Evolutionary conservation across 2,888 invertebrate genomes (phyloP), one percentile per base, ranked within the genome.

Genomic region (Thereva unica): DNA sequence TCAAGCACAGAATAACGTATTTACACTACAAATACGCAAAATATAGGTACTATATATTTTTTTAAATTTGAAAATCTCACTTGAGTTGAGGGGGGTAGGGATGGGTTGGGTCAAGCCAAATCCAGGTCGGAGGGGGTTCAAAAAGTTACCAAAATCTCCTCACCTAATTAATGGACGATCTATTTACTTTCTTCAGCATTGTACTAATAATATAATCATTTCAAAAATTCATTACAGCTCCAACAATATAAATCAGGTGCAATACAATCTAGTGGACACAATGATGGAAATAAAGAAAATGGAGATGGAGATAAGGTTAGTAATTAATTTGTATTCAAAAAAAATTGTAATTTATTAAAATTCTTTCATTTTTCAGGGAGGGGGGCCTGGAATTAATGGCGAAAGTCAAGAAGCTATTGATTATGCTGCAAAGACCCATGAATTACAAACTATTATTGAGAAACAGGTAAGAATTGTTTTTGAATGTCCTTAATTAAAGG

Each of bases 381-480:
- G 73, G 37, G 76, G 73, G 38, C 72, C 73, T 52, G 73, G 75
- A 12, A 71, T 80, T 66, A 81, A 81, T 72, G 81, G 81, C 47
- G 81, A 81, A 70, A 74, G 76, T 47, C 76, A 73, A 70, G 80
- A 81, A 34, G 70, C 72, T 38, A 76, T 77, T 69, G 81, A 81
- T 71, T 80, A 80, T 72, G 77, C 80, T 64, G 77, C 80, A 77
- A 85, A 84, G 84, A 85, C 92, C 76, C 86, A 88, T 78, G 92
- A 93, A 82, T 87, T 93, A 75, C 93, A 93, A 85, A 87, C 88
- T 79, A 90, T 91, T 75, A 85, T 93, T 81, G 92, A 92, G 80
- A 93, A 93, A 81, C 93, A 93, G 89, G 93, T 93, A 72, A 72
- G 55, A 9, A 45, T n/a, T 38, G 8, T 2, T 37, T n/a, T n/a